Conservation (phyloP, 2,113 vertebrate species). For the Thamnophis sirtalis region DNA sequence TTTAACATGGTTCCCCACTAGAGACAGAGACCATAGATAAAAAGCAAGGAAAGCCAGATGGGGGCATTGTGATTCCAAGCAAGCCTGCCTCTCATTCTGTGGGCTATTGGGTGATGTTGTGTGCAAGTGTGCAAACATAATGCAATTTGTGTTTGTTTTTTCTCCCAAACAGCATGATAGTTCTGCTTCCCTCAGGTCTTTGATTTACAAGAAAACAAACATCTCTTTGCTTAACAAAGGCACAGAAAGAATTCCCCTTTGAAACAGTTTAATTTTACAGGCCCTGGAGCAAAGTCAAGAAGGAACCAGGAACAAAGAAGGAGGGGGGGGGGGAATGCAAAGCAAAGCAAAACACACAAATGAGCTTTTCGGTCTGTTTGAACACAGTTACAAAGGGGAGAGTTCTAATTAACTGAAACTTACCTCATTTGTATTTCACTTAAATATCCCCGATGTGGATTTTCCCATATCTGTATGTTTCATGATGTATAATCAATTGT, state of each 20-base stretch:
- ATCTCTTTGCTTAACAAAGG: constrained; percentile 27
- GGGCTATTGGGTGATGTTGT: constrained; percentile 1
- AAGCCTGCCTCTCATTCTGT: background rate
- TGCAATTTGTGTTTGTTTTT: constrained; percentile 30
- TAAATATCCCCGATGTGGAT: background rate
- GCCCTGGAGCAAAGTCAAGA: constrained; percentile 21
- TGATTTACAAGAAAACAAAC: constrained; percentile 31
- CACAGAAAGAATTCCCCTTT: constrained; percentile 10
- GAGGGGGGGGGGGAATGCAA: background rate
- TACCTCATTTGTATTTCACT: constrained; percentile 4
- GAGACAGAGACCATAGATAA: background rate
- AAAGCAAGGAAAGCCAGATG: background rate
- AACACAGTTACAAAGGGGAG: constrained; percentile 1
- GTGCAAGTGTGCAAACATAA: constrained; percentile 14
- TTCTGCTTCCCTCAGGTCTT: constrained; percentile 3
- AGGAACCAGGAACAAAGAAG: background rate
- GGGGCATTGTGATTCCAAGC: background rate
- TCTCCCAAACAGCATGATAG: constrained; percentile 12
- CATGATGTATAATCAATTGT: background rate
- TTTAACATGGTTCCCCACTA: background rate
- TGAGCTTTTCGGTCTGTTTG: constrained; percentile 10
- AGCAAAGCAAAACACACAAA: constrained; percentile 11
- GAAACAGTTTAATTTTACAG: constrained; percentile 35
- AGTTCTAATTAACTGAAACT: constrained; percentile 17
- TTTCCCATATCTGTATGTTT: background rate